Conservation (phyloP, 1,140 invertebrate genomes). For the Harlomillsia oculata region DNA sequence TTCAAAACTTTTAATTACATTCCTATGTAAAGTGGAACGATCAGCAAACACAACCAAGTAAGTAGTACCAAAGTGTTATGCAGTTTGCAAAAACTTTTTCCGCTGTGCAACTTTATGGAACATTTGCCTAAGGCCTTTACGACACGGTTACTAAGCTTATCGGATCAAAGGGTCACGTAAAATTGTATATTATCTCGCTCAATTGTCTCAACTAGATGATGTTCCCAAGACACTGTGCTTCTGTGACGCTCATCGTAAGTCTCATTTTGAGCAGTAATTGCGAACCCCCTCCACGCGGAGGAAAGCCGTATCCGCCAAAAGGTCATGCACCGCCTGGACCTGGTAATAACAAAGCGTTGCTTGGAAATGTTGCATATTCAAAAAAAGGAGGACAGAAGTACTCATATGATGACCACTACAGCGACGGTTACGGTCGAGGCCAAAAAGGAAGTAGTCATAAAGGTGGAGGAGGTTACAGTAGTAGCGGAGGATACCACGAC, state of each 20-base stretch:
- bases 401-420: too few relatives aligned
- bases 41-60: too few relatives aligned
- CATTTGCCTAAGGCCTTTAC: background rate
- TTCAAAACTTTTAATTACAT: too few relatives aligned
- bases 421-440: background rate
- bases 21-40: too few relatives aligned
- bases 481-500: background rate
- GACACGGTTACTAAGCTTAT: background rate
- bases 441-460: constrained; percentile 1
- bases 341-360: background rate
- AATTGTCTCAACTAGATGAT: background rate
- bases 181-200: background rate
- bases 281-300: constrained; percentile 9
- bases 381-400: background rate
- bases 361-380: background rate
- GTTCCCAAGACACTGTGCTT: background rate
- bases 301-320: background rate
- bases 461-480: background rate
- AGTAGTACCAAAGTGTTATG: background rate
- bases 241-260: constrained; percentile 1
- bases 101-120: background rate
- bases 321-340: constrained; percentile 20
- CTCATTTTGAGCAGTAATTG: constrained; percentile 5
- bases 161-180: background rate
- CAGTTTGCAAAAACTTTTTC: background rate